These are phyloP conservation scores for Clarias magur DNA, from an alignment of 2,113 vertebrate species.

Conservation along the genomic window DNA sequence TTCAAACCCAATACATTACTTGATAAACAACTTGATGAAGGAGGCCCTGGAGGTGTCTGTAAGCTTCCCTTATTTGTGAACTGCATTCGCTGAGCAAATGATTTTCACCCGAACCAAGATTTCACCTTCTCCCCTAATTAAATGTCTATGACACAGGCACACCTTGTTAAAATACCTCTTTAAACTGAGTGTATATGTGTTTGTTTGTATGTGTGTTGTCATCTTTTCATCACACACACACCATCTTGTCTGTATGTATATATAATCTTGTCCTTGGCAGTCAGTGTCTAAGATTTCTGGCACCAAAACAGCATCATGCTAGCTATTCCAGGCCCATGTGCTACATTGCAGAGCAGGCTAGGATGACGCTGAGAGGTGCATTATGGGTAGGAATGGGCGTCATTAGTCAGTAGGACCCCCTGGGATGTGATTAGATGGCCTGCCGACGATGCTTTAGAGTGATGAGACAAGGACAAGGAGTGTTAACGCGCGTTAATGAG, in stretches of 20 bases:
- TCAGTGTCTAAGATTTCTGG: conserved; percentile 77
- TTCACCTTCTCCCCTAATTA: neutral
- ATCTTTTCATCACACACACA: conserved; percentile 38
- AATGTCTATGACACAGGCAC: neutral
- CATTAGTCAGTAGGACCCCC: conserved; percentile 48
- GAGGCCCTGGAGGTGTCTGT: neutral
- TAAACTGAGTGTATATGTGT: neutral
- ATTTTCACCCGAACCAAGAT: neutral
- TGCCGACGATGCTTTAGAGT: conserved; percentile 29
- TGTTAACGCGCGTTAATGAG: conserved; percentile 57
- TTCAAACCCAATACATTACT: neutral
- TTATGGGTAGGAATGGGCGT: conserved; percentile 60
- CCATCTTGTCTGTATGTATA: conserved; percentile 61
- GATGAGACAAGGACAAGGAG: conserved; percentile 42
- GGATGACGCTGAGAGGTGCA: conserved; percentile 63
- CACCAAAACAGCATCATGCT: conserved; percentile 75
- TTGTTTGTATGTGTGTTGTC: conserved; percentile 16
- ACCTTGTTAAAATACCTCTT: neutral
- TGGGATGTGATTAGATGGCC: conserved; percentile 1
- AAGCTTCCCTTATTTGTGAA: neutral
- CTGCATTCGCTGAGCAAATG: neutral
- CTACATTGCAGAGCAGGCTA: conserved; percentile 68
- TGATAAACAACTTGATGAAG: neutral
- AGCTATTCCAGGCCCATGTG: conserved; percentile 70
- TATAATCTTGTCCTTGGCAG: conserved; percentile 60